Conservation (phyloP, 2,113 vertebrate species). For the Mastomys natalensis region DNA sequence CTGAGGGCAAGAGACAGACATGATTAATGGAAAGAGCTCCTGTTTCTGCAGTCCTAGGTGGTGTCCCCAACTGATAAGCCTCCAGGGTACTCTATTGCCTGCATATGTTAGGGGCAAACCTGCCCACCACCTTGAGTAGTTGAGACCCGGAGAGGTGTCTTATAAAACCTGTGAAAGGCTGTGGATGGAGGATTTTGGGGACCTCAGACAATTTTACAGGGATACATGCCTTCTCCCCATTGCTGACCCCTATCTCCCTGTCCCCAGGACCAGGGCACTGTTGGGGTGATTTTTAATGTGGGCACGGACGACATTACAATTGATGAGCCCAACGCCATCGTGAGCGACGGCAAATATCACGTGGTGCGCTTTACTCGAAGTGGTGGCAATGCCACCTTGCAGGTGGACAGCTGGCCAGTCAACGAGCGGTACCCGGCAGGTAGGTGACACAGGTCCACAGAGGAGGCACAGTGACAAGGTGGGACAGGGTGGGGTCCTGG, state of each 20-base stretch:
- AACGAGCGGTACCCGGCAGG: slow-evolving; percentile 97
- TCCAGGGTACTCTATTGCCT: neutral
- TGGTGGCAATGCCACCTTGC: slow-evolving; percentile 96
- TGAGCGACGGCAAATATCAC: slow-evolving; percentile 97
- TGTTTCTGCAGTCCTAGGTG: neutral
- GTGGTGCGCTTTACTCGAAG: slow-evolving; percentile 98
- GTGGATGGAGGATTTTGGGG: neutral
- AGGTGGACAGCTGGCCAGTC: slow-evolving; percentile 97
- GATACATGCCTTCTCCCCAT: neutral
- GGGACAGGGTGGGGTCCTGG: neutral
- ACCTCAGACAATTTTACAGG: neutral
- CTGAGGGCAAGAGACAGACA: neutral
- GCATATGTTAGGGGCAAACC: no score
- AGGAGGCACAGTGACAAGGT: neutral
- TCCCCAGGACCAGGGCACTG: slow-evolving; percentile 94
- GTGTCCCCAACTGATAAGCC: neutral
- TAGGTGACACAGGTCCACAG: slow-evolving; percentile 73
- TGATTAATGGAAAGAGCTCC: neutral
- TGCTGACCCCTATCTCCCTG: slow-evolving; percentile 47
- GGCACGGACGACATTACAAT: slow-evolving; percentile 97
- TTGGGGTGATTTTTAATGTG: slow-evolving; percentile 97
- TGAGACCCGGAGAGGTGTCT: neutral
- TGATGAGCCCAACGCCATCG: slow-evolving; percentile 93
- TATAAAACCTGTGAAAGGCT: neutral
- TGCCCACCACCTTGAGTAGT: neutral